Conservation (phyloP, 2,888 invertebrate genomes). For the Eupeodes luniger region DNA sequence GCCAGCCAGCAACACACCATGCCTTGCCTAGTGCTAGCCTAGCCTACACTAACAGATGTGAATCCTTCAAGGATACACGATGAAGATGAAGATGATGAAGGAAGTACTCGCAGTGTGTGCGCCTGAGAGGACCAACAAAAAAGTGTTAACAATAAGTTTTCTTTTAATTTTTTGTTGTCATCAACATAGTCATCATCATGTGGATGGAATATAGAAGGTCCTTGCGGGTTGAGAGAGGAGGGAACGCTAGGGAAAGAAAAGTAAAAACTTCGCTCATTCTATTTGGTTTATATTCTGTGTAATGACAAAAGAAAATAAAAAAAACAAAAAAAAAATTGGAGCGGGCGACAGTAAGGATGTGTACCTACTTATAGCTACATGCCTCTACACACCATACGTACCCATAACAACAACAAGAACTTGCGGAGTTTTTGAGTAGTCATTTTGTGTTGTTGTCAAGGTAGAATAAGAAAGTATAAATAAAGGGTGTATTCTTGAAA, state of each 20-base stretch:
- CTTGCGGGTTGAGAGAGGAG: too few relatives aligned
- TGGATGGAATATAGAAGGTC: background rate
- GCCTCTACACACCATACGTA: too few relatives aligned
- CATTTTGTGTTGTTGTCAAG: conserved; percentile 64
- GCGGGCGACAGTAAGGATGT: conserved; percentile 32
- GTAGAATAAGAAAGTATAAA: conserved; percentile 45
- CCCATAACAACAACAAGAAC: background rate
- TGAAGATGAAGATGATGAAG: conserved; percentile 27
- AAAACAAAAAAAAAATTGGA: conserved; percentile 13
- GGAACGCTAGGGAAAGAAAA: background rate
- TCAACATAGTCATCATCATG: conserved; percentile 39
- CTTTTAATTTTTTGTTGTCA: conserved; percentile 72
- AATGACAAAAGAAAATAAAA: conserved; percentile 53
- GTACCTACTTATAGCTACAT: background rate
- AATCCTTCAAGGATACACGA: conserved; percentile 65
- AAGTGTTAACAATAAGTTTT: conserved; percentile 75
- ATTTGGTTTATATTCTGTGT: conserved; percentile 60
- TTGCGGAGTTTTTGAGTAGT: conserved; percentile 58
- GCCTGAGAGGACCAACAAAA: conserved; percentile 47
- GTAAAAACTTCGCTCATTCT: conserved; percentile 60
- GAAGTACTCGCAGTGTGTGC: conserved; percentile 40
- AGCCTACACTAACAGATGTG: conserved; percentile 68
- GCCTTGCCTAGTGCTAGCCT: conserved; percentile 59
- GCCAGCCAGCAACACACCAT: background rate
- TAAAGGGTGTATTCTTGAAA: too few relatives aligned